Evolutionary conservation across 2,888 invertebrate species (phyloP).

Genomic region (Standfussiana lucernea): DNA sequence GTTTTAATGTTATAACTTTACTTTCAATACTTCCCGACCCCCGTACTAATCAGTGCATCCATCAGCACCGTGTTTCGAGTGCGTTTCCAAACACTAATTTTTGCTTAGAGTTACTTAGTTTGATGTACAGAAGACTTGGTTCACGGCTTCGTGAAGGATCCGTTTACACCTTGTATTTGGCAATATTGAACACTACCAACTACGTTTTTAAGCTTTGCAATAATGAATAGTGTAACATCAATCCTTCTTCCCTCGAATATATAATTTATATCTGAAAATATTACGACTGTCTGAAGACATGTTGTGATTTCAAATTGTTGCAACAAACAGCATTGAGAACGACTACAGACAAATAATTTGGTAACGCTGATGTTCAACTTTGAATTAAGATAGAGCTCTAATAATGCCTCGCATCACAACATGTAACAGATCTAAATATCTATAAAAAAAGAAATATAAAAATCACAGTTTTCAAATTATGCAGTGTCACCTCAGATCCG

Average conservation of each 20-base stretch:
- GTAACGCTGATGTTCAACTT: conserved; percentile 75
- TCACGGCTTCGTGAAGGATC: neutral
- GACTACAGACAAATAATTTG: conserved; percentile 73
- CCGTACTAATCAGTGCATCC: neutral
- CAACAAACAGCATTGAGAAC: conserved; percentile 76
- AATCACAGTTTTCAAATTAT: conserved; percentile 91
- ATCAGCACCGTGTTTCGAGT: neutral
- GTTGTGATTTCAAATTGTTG: conserved; percentile 82
- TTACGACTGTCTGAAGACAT: conserved; percentile 81
- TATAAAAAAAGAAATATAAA: conserved; percentile 88
- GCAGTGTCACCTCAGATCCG: conserved; percentile 89
- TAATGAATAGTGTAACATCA: conserved; percentile 70
- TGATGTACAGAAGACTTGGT: neutral
- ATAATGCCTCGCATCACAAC: conserved; percentile 87
- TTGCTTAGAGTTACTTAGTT: neutral
- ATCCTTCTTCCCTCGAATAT: conserved; percentile 86
- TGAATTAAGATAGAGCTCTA: conserved; percentile 72
- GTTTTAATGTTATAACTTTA: neutral
- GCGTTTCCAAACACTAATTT: neutral
- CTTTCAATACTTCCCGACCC: neutral
- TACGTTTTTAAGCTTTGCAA: conserved; percentile 54
- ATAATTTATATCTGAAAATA: conserved; percentile 82
- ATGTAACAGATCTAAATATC: conserved; percentile 88
- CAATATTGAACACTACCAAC: conserved; percentile 75
- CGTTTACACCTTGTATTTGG: conserved; percentile 68